Conservation (phyloP, 2,888 invertebrate genomes). For the Phrixothrix hirtus region DNA sequence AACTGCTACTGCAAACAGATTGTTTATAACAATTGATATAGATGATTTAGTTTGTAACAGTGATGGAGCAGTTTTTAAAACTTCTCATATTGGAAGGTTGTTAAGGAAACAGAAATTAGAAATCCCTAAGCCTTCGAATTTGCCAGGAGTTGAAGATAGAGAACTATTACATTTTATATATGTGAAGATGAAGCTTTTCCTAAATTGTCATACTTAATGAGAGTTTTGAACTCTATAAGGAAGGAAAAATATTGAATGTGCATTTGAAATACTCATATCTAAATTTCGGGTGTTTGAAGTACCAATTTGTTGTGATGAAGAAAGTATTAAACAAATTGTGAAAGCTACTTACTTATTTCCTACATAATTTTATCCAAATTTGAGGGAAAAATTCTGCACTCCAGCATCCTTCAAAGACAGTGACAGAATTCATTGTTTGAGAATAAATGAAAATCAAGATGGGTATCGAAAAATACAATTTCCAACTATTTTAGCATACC, state of each 20-base stretch:
- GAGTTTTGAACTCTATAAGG: too few relatives aligned
- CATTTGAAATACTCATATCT: background rate
- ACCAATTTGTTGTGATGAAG: background rate
- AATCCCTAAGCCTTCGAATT: background rate
- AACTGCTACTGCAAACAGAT: background rate
- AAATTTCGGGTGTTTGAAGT: background rate
- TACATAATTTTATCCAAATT: too few relatives aligned
- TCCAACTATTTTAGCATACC: too few relatives aligned
- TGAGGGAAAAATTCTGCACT: too few relatives aligned
- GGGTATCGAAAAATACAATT: too few relatives aligned
- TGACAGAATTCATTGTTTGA: too few relatives aligned
- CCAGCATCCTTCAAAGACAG: too few relatives aligned
- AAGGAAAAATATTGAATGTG: background rate
- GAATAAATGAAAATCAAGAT: too few relatives aligned
- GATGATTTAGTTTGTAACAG: background rate
- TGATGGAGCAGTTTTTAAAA: slow-evolving; percentile 1
- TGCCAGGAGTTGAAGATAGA: background rate
- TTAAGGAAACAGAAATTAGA: background rate
- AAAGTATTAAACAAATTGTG: background rate
- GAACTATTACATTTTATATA: background rate
- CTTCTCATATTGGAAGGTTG: background rate
- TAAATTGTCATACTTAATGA: too few relatives aligned
- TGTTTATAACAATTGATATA: background rate
- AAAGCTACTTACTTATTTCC: too few relatives aligned
- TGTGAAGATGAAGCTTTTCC: slow-evolving; percentile 2